Base-by-base conservation (phyloP, 2,113 vertebrate genomes). In the Dicerorhinus sumatrensis region DNA sequence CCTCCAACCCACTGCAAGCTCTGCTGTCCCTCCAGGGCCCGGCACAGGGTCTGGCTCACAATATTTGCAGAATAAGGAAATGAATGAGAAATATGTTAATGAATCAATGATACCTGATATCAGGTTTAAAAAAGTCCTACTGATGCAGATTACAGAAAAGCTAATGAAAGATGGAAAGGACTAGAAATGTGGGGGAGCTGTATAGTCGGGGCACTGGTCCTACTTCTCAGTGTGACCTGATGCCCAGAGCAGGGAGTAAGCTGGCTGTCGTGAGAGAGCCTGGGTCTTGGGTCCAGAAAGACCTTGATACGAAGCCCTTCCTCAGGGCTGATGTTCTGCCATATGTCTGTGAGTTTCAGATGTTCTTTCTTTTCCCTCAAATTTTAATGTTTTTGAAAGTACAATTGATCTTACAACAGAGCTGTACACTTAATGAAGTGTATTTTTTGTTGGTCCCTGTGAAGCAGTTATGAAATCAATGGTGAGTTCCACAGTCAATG, bases 401-500 rank as follows among this genome's bases (percentile, higher is more conserved):
- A 20, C 81, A 81, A 48, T 82, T 92, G 54, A 85, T 93, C 92
- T 93, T 88, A 48, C 39, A 6, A 75, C 76, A 86, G 76, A 76
- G 85, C 56, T 7, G 7, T 88, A 46, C 67, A 76, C 42, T 93
- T 94, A 96, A 89, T 85, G 95, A 94, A 96, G 54, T 88, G 54
- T 36, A 42, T 27, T 85, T 94, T 97, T 95, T 94, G 96, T 94
- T 48, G 84, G 91, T 93, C 91, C 85, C 95, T 81, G 25, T 42
- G 73, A 97, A 96, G 95, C 89, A 62, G 95, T 94, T 96, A 65
- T 29, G 82, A 91, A 92, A 96, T 96, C 96, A 95, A 75, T 90
- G 83, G 73, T 4, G 51, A 94, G 80, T 94, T 72, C 88, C 58
- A 87, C 42, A 77, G 48, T 97, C 97, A 63, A 65, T 91, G 91